A percentile compares a stretch with the other conserved stretches of the same genome.
Conservation (phyloP, 1,140 invertebrate genomes). For the Eumeta japonica region DNA sequence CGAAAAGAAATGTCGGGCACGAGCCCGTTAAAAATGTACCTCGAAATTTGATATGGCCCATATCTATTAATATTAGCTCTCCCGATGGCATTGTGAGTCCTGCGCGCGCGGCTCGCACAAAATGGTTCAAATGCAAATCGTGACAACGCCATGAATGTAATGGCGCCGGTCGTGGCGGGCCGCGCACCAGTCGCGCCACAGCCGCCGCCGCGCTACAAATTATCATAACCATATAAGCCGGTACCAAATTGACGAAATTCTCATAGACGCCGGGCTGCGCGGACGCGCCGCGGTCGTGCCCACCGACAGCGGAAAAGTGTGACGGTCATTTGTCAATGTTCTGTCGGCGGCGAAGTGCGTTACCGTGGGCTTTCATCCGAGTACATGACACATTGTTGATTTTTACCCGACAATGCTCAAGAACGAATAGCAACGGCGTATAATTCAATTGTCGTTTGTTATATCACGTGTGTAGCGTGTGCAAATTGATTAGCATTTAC, state of each 20-base stretch:
- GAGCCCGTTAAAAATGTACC: constrained; percentile 50
- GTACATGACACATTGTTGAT: too few species aligned
- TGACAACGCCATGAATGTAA: constrained; percentile 53
- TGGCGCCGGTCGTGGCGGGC: constrained; percentile 47
- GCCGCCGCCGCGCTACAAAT: constrained; percentile 57
- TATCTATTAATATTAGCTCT: constrained; percentile 25
- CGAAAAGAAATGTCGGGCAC: constrained; percentile 33
- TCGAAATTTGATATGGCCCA: constrained; percentile 49
- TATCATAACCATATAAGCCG: constrained; percentile 54
- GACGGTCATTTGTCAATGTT: too few species aligned
- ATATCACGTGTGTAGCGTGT: too few species aligned
- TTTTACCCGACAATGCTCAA: too few species aligned
- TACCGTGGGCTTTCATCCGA: too few species aligned
- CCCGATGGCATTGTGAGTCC: constrained; percentile 34
- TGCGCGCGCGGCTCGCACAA: constrained; percentile 40
- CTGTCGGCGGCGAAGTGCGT: too few species aligned
- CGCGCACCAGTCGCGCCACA: constrained; percentile 41
- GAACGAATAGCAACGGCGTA: too few species aligned
- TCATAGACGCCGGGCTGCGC: constrained; percentile 45
- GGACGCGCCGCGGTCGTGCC: too few species aligned
- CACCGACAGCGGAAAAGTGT: too few species aligned
- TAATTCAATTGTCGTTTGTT: too few species aligned
- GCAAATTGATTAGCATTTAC: too few species aligned
- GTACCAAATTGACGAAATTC: constrained; percentile 44
- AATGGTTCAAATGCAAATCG: constrained; percentile 58